Base-by-base conservation (phyloP, 1,140 invertebrate genomes). In the Limonius californicus region DNA sequence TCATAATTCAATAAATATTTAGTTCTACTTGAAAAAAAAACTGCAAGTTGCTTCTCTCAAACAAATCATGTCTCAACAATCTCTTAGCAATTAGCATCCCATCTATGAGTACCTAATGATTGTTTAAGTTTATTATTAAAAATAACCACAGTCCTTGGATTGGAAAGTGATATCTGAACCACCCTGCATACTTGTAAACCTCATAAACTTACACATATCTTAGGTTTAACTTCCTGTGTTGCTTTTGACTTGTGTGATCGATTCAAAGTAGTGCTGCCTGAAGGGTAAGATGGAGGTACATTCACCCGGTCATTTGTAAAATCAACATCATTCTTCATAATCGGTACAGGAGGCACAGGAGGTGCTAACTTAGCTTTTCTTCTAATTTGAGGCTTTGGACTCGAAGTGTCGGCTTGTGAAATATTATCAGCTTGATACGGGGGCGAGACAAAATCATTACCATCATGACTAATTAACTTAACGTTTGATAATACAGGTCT, bases 401-500 rank as follows among this genome's bases (percentile, higher is more conserved):
- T 89, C 7, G 85, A 86, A 50, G 81, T 79, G 15, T 86, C 85
- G 9, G 86, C 84, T 66, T 85, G 87, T 76, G 82, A 83, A 66
- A 82, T 84, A 57, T 82, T 79, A 68, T 86, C 84, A 88, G 76
- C 64, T 86, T 87, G 63, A 83, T 86, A 66, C 83, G 87, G 0
- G 86, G 87, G 59, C 87, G 82, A 18, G 86, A 84, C 63, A 86
- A 83, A 30, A 85, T 84, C 59, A 88, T 83, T 23, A 74, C 76
- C 0, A 54, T 54, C 53, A 20, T 54, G 67, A 63, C 27, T 27
- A 6, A 55, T 55, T 55, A 35, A 39, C 15, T 30, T 59, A 15
- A 63, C 45, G 32, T 54, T 58, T 21, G 45, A 20, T 23, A 57
- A 32, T 14, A 32, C 19, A 2, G 57, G 53, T 15, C 58, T 43